Evolutionary conservation across 2,113 vertebrate species (phyloP), one percentile per base, ranked within the genome.

Genomic region (Eudorcas thomsonii): DNA sequence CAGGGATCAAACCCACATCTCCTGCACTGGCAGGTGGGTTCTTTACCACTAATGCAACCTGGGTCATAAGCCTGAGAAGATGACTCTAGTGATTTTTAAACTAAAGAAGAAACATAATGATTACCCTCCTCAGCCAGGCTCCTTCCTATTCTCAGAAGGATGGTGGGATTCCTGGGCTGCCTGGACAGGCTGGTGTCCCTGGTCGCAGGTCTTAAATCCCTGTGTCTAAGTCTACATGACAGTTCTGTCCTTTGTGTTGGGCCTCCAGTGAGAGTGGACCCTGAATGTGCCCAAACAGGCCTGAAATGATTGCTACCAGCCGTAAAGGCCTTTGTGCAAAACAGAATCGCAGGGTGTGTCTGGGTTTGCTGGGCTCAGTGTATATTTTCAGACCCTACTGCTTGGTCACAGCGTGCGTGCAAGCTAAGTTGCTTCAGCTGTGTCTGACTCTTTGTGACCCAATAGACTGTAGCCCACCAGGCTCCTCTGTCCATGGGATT

Each of bases 51-150:
- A 6, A 25, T 14, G 39, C 39, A 39, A 77, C 12, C 3, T 26
- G 39, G 71, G 6, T 39, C n/a, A 39, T 71, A 23, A 39, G 67
- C n/a, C 67, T 39, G 11, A 71, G 67, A 71, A 71, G n/a, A 71
- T 28, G 74, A 78, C 43, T 45, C 14, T 16, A 52, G 50, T 82
- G 80, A 78, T 87, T 81, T 93, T 95, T 62, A 78, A 95, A n/a
- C 7, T n/a, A 23, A 93, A 82, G 45, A 94, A 95, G 71, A 59
- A 93, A 84, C 10, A 10, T 2, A 28, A 39, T 30, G 7, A 6
- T 57, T 14, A 8, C 33, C 36, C 12, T 57, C 28, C 52, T 13
- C 45, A 84, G 50, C 28, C 0, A 7, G 12, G 30, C 30, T 71
- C 48, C 43, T 8, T 12, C 33, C 39, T 30, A 10, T 84, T 50